phyloP scores from a whole-genome alignment of 2,113 vertebrate species.

The Oncorhynchus gorbuscha region DNA sequence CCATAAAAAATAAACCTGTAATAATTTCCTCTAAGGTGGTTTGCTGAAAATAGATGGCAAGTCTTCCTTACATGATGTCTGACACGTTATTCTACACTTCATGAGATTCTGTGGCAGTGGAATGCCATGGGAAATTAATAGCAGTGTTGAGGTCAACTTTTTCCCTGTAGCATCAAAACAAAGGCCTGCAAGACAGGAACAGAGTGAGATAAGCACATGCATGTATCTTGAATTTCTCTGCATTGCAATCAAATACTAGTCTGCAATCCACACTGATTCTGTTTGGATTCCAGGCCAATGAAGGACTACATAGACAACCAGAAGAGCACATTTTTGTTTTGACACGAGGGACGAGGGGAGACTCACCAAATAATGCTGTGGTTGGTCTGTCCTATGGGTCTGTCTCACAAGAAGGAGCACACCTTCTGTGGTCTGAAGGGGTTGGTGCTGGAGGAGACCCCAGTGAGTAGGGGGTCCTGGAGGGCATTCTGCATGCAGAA shows the following conservation, averaged over 20 bases:
- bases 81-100: conserved; percentile 30
- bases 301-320: too few relatives aligned
- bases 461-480: conserved; percentile 92
- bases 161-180: conserved; percentile 69
- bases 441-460: conserved; percentile 95
- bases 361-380: conserved; percentile 57
- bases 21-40: conserved; percentile 50
- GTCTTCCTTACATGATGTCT: conserved; percentile 47
- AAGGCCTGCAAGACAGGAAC: conserved; percentile 50
- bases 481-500: conserved; percentile 95
- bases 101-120: conserved; percentile 64
- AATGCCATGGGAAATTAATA: conserved; percentile 68
- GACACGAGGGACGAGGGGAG: too few relatives aligned
- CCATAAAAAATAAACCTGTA: conserved; percentile 65
- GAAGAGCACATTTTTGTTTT: too few relatives aligned
- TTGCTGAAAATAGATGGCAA: conserved; percentile 63
- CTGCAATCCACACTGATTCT: too few relatives aligned
- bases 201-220: background rate
- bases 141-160: conserved; percentile 68
- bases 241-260: too few relatives aligned
- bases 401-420: conserved; percentile 92
- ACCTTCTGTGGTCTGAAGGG: conserved; percentile 96
- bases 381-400: conserved; percentile 21
- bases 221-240: too few relatives aligned
- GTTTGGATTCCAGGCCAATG: too few relatives aligned